Base-by-base conservation (phyloP, 1,140 invertebrate species). In the Lucilia cuprina region DNA sequence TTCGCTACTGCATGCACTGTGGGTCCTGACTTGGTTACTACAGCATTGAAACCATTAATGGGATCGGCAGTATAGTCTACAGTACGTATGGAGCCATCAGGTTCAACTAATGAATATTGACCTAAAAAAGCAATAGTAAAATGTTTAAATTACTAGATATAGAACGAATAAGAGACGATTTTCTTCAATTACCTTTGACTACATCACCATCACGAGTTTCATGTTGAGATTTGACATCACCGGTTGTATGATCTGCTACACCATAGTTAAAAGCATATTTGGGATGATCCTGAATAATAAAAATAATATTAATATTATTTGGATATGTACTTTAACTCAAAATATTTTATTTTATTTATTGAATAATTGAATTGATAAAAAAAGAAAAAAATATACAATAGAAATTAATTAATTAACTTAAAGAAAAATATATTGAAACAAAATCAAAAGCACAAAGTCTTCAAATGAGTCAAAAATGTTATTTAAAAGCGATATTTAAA, bases 71-170 rank as follows among this genome's bases (percentile, higher is more conserved):
- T 93, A 86, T 94, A 94, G 84, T 94, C 93, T 14, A 94, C 94
- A 19, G 93, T 94, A 78, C 95, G 92, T 13, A 93, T 92, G 17
- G 94, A 93, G 70, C 95, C 95, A 86, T 96, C 95, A 19, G 95
- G 92, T 87, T 96, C 94, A 34, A 95, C 92, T 47, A 95, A 90
- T 2, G 93, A 93, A 86, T 94, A 94, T 90, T 94, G 94, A n/a
- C 94, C 94, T 92, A 86, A 0, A 85, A 86, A 82, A 41, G 35
- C 35, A 30, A 35, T 25, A n/a, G n/a, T 30, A 85, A 82, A 84
- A 84, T 13, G 8, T 74, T 65, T 21, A 17, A 41, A 41, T 74
- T 41, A 41, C 2, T 41, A 41, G 7, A 8, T 0, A 7, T 5
- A 41, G 30, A 47, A 50, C 49, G 7, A 55, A n/a, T 19, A 13